phyloP scores from a whole-genome alignment of 2,113 vertebrate genomes.

The Ceyx cyanopectus region DNA sequence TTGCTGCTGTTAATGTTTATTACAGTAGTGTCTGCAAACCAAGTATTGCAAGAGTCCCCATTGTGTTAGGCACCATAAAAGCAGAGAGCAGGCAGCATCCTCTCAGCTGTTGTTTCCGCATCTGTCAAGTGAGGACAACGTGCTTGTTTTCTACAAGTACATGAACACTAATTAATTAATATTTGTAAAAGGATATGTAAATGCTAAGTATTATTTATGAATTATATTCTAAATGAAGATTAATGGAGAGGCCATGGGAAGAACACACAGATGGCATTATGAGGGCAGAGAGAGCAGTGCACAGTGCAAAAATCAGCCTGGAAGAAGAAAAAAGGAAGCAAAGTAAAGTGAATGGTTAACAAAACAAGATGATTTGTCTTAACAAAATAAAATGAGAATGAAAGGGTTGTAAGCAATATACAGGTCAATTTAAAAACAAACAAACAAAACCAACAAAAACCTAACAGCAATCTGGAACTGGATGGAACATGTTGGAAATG shows the following conservation, averaged over 20 bases:
- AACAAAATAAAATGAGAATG: neutral
- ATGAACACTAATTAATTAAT: conserved; percentile 48
- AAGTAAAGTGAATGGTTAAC: neutral
- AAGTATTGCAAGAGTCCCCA: neutral
- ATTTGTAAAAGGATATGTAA: conserved; percentile 52
- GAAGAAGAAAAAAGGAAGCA: neutral
- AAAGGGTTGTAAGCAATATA: neutral
- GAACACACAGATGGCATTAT: neutral
- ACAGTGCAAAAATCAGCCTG: neutral
- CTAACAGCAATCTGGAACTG: neutral
- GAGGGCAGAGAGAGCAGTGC: neutral
- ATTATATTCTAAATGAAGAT: conserved; percentile 26
- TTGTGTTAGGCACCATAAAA: neutral
- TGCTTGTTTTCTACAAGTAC: conserved; percentile 19
- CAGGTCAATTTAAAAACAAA: neutral
- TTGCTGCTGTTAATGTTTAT: neutral
- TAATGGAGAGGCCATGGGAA: neutral
- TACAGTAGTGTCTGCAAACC: neutral
- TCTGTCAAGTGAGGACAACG: conserved; percentile 39
- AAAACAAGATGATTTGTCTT: neutral
- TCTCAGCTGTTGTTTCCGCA: conserved; percentile 44
- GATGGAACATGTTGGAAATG: neutral
- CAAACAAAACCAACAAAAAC: neutral
- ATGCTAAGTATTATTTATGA: conserved; percentile 49
- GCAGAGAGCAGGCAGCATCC: neutral